These are phyloP conservation scores for Silurus meridionalis DNA, from an alignment of 2,113 vertebrate genomes.

Conservation along the genomic window DNA sequence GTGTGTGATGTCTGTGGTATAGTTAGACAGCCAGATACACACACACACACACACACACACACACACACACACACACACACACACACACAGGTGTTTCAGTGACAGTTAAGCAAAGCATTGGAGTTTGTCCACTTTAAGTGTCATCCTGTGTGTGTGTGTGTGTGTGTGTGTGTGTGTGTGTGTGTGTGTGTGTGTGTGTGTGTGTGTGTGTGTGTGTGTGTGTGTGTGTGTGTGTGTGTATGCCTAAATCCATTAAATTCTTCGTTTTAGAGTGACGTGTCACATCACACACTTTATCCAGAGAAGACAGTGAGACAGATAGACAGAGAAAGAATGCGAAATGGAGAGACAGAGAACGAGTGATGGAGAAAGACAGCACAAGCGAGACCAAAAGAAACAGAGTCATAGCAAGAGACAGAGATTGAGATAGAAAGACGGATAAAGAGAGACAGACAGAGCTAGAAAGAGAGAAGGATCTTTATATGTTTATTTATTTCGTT, in stretches of 20 bases:
- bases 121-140: conserved; percentile 71
- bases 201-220: conserved; percentile 65
- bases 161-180: not conserved
- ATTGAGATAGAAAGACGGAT: not conserved
- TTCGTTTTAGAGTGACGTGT: conserved; percentile 42
- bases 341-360: not conserved
- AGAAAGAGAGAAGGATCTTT: not conserved
- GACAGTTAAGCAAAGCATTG: conserved; percentile 47
- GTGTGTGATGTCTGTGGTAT: not conserved
- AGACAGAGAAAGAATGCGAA: not conserved
- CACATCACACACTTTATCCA: conserved; percentile 25
- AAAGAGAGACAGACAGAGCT: not conserved
- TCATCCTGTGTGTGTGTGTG: conserved; percentile 74
- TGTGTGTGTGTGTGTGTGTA: not conserved
- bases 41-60: conserved; percentile 34
- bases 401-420: not conserved
- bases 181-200: not conserved
- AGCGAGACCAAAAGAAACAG: not conserved
- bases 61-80: conserved; percentile 32
- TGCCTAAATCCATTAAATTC: conserved; percentile 42
- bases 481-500: too few species aligned
- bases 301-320: not conserved
- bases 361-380: not conserved
- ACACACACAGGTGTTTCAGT: not conserved
- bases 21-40: not conserved